phyloP scores from a whole-genome alignment of 2,888 invertebrate genomes.

The Strigamia transsilvanica region DNA sequence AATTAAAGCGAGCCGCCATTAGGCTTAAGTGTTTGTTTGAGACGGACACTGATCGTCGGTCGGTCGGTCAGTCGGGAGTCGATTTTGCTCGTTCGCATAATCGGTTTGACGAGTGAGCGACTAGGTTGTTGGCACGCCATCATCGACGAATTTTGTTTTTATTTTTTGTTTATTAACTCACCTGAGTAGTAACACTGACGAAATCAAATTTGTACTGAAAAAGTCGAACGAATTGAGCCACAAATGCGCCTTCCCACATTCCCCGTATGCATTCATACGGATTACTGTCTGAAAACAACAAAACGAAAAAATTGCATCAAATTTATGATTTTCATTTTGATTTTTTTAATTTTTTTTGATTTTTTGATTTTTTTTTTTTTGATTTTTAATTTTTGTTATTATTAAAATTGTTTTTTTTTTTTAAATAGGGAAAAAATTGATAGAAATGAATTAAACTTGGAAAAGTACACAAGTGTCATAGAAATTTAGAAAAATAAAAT shows the following conservation, averaged over 20 bases:
- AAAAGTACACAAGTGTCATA: constrained; percentile 28
- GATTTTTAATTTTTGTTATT: neutral
- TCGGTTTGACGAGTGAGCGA: constrained; percentile 5
- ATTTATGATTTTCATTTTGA: neutral
- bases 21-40: neutral
- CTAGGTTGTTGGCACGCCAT: constrained; percentile 2
- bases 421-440: neutral
- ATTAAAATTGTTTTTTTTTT: neutral
- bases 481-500: neutral
- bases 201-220: constrained; percentile 59
- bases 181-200: constrained; percentile 58
- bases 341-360: neutral
- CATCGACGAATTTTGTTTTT: too few species aligned
- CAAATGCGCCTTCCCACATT: constrained; percentile 59
- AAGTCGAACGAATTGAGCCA: constrained; percentile 59
- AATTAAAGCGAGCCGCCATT: neutral
- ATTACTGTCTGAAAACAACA: constrained; percentile 58
- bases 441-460: neutral
- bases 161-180: constrained; percentile 55
- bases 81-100: neutral
- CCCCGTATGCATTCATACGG: constrained; percentile 59
- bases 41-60: too few species aligned
- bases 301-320: neutral
- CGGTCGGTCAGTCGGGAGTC: neutral
- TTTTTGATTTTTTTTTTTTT: neutral